phyloP scores from a whole-genome alignment of 2,113 vertebrate genomes.

The Cygnus atratus region DNA sequence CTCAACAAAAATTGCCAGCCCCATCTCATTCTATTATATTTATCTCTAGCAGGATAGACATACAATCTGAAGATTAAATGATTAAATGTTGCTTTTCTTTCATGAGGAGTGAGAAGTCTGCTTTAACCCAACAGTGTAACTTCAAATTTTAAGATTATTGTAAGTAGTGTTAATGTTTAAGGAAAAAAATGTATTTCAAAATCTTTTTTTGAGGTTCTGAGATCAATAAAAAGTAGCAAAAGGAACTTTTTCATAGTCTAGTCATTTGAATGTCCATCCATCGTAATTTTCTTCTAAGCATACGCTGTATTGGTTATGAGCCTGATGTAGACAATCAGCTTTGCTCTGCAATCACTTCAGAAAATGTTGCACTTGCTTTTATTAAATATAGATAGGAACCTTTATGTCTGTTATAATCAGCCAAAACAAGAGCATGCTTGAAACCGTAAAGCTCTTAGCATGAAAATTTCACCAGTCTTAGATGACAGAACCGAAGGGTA shows the following conservation, averaged over 20 bases:
- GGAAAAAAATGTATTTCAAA: not conserved
- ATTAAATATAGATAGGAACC: constrained; percentile 73
- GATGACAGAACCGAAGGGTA: not conserved
- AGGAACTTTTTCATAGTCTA: not conserved
- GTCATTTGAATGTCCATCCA: not conserved
- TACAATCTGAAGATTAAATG: not conserved
- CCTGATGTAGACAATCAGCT: constrained; percentile 38
- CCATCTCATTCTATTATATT: not conserved
- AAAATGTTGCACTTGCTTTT: constrained; percentile 57
- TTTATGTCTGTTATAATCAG: constrained; percentile 68
- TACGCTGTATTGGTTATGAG: constrained; percentile 41
- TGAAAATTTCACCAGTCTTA: constrained; percentile 71
- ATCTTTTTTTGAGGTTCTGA: not conserved
- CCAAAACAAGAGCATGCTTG: constrained; percentile 49
- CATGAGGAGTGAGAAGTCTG: not conserved
- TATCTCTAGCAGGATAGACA: not conserved
- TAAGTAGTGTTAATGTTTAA: not conserved
- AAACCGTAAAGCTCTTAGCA: constrained; percentile 60
- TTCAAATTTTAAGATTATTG: not conserved
- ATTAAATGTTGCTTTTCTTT: not conserved
- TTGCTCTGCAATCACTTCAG: constrained; percentile 31
- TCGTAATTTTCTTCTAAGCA: not conserved
- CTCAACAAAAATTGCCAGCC: not conserved
- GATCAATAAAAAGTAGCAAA: not conserved
- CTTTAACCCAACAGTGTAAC: not conserved